Evolutionary conservation across 2,113 vertebrate genomes (phyloP), one percentile per base, ranked within the genome.

Genomic region (Danionella cerebrum): DNA sequence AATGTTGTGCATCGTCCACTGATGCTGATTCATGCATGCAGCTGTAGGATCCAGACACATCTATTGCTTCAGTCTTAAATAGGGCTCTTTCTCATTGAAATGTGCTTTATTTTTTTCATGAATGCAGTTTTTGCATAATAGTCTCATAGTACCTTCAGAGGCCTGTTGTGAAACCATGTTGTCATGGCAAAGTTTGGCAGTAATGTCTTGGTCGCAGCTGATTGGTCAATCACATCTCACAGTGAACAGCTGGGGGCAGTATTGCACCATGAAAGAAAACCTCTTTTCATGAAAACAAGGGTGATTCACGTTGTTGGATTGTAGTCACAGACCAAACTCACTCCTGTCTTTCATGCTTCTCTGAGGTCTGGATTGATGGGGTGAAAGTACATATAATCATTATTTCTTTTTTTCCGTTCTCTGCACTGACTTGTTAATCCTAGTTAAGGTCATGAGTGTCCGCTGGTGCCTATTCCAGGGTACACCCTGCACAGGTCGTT

Each of bases 231-330:
- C 44, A 65, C 31, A 52, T 39, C 19, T n/a, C 2, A 25, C 0
- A 9, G 3, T 14, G 16, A 57, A 51, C 80, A 78, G 35, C 51
- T 73, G 80, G 72, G 78, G 74, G 62, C 72, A 77, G 27, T 75
- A 70, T 77, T 76, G 70, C 33, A 53, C 71, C 18, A 55, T 31
- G 2, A 25, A 50, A 33, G 31, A 12, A 14, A 7, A 10, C 6
- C 11, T 59, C 10, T n/a, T 42, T 0, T 1, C 48, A 25, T 22
- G 11, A 27, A 21, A 14, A 4, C 13, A 22, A 14, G 12, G 7
- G n/a, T 35, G 39, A 21, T 58, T 13, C 7, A 57, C n/a, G 12
- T 9, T 45, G 16, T 33, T 13, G 13, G 31, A 41, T n/a, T 55
- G 47, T 41, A 18, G 47, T 52, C 42, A 72, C 55, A 25, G 14